Conservation (phyloP, 2,888 invertebrate species). For the Hirtodrosophila alboralis region DNA sequence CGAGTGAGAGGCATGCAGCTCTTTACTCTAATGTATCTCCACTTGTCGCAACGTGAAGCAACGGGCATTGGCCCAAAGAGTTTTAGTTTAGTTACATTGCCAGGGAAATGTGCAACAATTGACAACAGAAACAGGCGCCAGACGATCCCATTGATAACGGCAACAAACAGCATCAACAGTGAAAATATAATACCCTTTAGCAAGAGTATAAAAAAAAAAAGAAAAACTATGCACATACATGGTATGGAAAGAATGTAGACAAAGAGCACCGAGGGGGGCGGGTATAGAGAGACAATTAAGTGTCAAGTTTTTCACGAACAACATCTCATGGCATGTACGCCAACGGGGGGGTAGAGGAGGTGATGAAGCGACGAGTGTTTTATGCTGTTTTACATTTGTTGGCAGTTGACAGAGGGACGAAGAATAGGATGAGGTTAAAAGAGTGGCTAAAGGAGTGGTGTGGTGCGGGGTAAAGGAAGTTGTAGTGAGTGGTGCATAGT, state of each 20-base stretch:
- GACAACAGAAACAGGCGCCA: slow-evolving; percentile 70
- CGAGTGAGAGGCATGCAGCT: slow-evolving; percentile 11
- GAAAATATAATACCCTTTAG: too few relatives aligned
- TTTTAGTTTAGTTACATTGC: slow-evolving; percentile 27
- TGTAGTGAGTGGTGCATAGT: slow-evolving; percentile 25
- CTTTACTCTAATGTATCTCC: slow-evolving; percentile 28
- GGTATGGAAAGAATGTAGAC: neutral
- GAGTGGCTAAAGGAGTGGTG: neutral
- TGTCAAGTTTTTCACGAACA: slow-evolving; percentile 75
- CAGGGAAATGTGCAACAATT: slow-evolving; percentile 73
- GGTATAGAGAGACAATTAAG: slow-evolving; percentile 67
- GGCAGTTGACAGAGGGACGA: slow-evolving; percentile 26
- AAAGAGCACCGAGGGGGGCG: slow-evolving; percentile 18
- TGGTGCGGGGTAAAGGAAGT: too few relatives aligned
- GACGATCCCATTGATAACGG: slow-evolving; percentile 41
- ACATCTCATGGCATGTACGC: slow-evolving; percentile 38
- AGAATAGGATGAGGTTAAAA: neutral
- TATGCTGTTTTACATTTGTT: slow-evolving; percentile 65
- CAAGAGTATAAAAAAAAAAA: too few relatives aligned
- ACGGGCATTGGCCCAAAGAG: slow-evolving; percentile 60
- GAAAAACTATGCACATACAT: slow-evolving; percentile 11
- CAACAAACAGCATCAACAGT: slow-evolving; percentile 9
- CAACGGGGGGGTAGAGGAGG: slow-evolving; percentile 3
- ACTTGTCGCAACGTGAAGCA: slow-evolving; percentile 45
- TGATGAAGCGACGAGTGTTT: slow-evolving; percentile 60